A percentile compares a stretch with the other conserved stretches of the same genome.
These are phyloP conservation scores for Prunella himalayana DNA, from an alignment of 2,113 vertebrate species.

Conservation along the genomic window DNA sequence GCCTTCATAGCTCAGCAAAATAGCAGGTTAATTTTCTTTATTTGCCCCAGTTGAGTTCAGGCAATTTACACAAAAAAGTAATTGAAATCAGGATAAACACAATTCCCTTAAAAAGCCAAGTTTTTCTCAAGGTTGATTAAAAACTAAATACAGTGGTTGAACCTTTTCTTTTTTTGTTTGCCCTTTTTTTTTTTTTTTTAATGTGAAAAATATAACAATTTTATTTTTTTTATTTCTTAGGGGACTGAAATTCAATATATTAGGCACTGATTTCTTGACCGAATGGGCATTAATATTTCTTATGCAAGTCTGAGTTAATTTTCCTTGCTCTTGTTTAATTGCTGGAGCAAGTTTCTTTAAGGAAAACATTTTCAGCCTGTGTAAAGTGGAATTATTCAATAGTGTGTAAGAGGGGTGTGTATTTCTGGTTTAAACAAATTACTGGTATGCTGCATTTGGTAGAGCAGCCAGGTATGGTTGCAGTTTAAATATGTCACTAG, in stretches of 20 bases:
- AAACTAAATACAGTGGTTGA: neutral
- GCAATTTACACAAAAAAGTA: neutral
- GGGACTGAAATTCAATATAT: neutral
- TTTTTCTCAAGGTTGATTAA: neutral
- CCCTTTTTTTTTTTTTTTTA: neutral
- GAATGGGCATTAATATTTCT: neutral
- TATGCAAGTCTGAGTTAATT: constrained; percentile 14
- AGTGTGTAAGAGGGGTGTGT: neutral
- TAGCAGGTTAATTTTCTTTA: neutral
- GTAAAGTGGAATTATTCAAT: constrained; percentile 16
- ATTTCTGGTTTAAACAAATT: constrained; percentile 31
- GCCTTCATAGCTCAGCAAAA: neutral
- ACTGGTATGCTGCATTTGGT: neutral
- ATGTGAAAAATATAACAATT: neutral
- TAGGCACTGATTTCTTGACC: neutral
- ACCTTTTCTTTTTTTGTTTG: neutral
- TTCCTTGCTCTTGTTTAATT: constrained; percentile 3
- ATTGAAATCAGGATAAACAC: neutral
- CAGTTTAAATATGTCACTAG: neutral
- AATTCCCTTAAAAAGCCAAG: neutral
- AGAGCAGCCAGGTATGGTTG: neutral
- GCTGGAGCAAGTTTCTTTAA: constrained; percentile 25
- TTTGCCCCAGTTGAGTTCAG: neutral
- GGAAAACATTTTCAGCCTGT: constrained; percentile 18
- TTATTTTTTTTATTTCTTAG: neutral